Base-by-base conservation (phyloP, 2,113 vertebrate genomes). In the Shinisaurus crocodilurus region DNA sequence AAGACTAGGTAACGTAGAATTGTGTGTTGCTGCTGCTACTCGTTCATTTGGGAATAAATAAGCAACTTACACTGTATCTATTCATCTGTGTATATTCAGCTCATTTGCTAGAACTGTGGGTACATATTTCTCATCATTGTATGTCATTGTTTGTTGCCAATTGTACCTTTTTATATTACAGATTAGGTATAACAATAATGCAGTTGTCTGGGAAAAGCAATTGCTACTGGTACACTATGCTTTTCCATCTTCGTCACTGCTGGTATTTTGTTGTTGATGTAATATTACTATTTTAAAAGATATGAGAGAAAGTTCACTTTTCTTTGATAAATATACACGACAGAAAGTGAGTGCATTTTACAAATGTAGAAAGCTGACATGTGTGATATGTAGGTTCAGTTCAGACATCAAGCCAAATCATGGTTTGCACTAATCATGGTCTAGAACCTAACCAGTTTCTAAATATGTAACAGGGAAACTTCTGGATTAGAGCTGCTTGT, bases 181-280 rank as follows among this genome's bases (percentile, higher is more conserved):
- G 95, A 96, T 96, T 96, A 96, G 92, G 94, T 88, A 92, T 90
- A 95, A 89, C 92, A 91, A 90, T 90, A 95, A 94, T 93, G 93
- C 95, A 96, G 95, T 96, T 96, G 94, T 93, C 95, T 96, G 88
- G 93, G 90, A 95, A 97, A 95, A 95, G 96, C 95, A 96, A 94
- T 96, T 96, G 94, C 94, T 93, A 94, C 94, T 91, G 92, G 86
- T 90, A 94, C 96, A 91, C 79, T 95, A 32, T 91, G 88, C 67
- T 82, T 94, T 86, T 94, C 93, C 90, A 72, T 82, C 84, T 89
- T 92, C 32, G 76, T 93, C 72, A 88, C 85, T 43, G 88, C 89
- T 60, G 90, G 43, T 89, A 29, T 40, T 83, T 25, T 89, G n/a
- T n/a, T n/a, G n/a, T n/a, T n/a, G n/a, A n/a, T 92, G 89, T 94